A percentile compares a stretch with the other conserved stretches of the same genome.
Conservation (phyloP, 2,113 vertebrate species). For the Jacana jacana region DNA sequence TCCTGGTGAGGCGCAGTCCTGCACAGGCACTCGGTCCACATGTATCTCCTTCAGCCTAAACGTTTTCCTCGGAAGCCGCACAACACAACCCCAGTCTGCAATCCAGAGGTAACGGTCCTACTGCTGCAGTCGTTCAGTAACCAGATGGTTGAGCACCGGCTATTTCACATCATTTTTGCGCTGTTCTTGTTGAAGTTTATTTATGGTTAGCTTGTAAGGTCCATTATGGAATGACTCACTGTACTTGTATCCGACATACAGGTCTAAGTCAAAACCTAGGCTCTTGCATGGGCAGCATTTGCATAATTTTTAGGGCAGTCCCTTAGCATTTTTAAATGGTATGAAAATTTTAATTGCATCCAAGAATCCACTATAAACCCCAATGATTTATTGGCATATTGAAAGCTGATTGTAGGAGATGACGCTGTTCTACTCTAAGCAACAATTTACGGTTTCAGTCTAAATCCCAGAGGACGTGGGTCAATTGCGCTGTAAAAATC, state of each 20-base stretch:
- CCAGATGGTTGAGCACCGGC: not conserved
- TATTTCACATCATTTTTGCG: not conserved
- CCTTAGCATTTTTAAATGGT: not conserved
- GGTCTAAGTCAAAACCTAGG: not conserved
- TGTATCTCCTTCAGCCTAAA: accelerated
- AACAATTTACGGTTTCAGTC: not conserved
- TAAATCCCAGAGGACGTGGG: not conserved
- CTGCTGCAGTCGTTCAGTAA: not conserved
- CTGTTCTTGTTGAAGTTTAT: not conserved
- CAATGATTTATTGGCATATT: not conserved
- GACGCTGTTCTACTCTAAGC: not conserved
- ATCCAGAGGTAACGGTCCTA: not conserved
- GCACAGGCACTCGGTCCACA: not conserved
- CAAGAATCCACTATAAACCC: not conserved
- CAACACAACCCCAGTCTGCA: not conserved
- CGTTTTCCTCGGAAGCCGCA: not conserved
- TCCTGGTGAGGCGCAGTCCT: not conserved
- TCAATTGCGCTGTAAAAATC: not conserved
- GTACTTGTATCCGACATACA: not conserved
- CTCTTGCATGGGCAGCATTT: not conserved
- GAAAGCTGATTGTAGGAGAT: not conserved
- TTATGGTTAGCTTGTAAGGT: not conserved
- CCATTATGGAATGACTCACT: not conserved
- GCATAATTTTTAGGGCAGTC: not conserved
- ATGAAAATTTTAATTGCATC: not conserved